phyloP scores from a whole-genome alignment of 2,888 invertebrate species.

The Dorcus hopei region DNA sequence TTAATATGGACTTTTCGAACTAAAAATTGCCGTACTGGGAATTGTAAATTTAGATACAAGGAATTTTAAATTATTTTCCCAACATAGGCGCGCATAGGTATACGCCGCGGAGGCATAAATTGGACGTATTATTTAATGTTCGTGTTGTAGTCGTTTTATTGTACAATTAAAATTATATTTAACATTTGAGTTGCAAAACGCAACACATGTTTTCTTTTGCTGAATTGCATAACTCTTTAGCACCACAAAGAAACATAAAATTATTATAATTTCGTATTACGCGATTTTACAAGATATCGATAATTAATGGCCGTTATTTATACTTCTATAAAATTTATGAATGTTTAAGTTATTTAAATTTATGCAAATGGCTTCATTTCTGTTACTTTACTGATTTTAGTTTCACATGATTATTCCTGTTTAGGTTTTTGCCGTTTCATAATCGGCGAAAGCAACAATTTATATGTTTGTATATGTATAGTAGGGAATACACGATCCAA shows the following conservation, averaged over 20 bases:
- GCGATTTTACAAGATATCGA: background rate
- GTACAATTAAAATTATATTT: background rate
- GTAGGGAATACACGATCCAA: too few species aligned
- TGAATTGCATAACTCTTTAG: too few species aligned
- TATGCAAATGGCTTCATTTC: background rate
- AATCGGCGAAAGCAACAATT: too few species aligned
- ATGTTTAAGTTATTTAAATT: conserved; percentile 1
- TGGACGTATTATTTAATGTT: background rate
- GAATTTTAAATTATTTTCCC: conserved; percentile 20
- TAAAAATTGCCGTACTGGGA: conserved; percentile 25
- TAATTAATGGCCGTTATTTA: too few species aligned
- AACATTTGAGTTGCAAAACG: conserved; percentile 1
- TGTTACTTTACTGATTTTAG: background rate
- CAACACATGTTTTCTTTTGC: background rate
- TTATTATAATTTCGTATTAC: background rate
- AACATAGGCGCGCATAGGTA: background rate
- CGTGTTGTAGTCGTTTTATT: background rate
- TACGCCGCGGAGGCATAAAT: conserved; percentile 4
- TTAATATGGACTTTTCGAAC: conserved; percentile 29
- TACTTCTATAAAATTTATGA: background rate
- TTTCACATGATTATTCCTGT: too few species aligned
- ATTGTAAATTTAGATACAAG: conserved; percentile 26
- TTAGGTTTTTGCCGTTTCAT: too few species aligned
- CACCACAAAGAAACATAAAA: background rate
- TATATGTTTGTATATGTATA: too few species aligned